Evolutionary conservation across 2,113 vertebrate genomes (phyloP), one percentile per base, ranked within the genome.

Genomic region (Raja brachyura): DNA sequence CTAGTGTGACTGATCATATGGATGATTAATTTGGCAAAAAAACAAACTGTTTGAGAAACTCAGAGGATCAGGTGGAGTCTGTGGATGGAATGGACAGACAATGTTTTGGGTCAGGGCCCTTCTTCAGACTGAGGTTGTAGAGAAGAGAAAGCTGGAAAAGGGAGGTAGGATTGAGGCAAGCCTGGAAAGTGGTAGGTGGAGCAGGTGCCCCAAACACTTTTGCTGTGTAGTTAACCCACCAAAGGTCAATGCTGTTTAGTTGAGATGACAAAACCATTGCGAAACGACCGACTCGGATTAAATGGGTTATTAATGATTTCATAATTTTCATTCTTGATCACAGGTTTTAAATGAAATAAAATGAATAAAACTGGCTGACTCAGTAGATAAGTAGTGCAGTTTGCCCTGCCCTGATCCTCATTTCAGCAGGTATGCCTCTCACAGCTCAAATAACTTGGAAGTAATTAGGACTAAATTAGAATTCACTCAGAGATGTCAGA

Each of bases 401-500:
- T 61, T 88, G 63, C 31, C 25, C 25, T 31, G 13, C 7, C 83
- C 63, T 61, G 61, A 88, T 88, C 59, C 83, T 63, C 5, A 63
- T 63, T 63, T 61, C 13, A 88, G 83, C 83, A 63, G 83, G 83
- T 63, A 59, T 16, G 20, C 18, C 28, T 18, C 59, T 88, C 39
- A 63, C 83, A 66, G 83, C n/a, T 31, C 83, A 66, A 88, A 33
- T 88, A 88, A 63, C 31, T 88, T 66, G 59, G 83, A 88, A 88
- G 28, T 88, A 88, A 88, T 88, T 88, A 88, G 83, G 28, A 31
- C 14, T 31, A 88, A 88, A 88, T 66, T 88, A n/a, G 83, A 63
- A 88, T 66, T 63, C 83, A 18, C 83, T 88, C 83, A 88, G 59
- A 85, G 79, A 85, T 88, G 83, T 63, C 28, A 88, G 13, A 88